Evolutionary conservation across 2,797 vertebrate genomes (phyloP).

Genomic region (Pseudomugil tenellus): DNA sequence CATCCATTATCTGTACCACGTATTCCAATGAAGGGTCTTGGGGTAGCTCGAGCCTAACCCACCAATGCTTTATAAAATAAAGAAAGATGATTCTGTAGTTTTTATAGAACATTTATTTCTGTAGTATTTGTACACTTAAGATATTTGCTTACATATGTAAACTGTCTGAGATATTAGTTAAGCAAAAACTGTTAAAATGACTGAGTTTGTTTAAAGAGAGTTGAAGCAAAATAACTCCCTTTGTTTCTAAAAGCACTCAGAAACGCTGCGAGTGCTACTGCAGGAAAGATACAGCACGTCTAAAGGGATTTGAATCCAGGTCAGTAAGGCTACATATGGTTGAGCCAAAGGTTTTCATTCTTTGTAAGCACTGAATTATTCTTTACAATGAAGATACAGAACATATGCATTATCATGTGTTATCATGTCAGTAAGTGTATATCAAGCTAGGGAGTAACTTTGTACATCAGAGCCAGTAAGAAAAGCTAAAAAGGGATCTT

Average conservation of each 20-base stretch:
- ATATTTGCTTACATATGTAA: background rate
- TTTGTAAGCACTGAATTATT: slow-evolving; percentile 13
- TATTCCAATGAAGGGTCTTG: too few species aligned
- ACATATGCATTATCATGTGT: background rate
- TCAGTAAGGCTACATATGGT: slow-evolving; percentile 10
- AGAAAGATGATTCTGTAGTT: too few species aligned
- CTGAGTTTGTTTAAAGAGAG: background rate
- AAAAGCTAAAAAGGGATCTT: background rate
- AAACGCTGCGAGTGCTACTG: slow-evolving; percentile 40
- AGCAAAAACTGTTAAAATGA: background rate
- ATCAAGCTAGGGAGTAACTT: background rate
- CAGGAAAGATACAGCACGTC: slow-evolving; percentile 23
- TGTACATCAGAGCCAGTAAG: background rate
- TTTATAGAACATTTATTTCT: too few species aligned
- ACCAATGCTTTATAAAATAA: too few species aligned
- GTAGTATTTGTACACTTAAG: too few species aligned
- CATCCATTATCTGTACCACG: too few species aligned
- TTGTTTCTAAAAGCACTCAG: slow-evolving; percentile 22
- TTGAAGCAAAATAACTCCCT: background rate
- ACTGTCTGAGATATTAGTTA: background rate
- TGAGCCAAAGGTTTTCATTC: slow-evolving; percentile 19
- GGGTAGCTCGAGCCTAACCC: too few species aligned
- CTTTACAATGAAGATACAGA: slow-evolving; percentile 10
- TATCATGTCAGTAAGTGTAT: background rate
- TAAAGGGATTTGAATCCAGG: slow-evolving; percentile 46